Evolutionary conservation across 64 coral and sea anemone genomes (phyloP).

Genomic region (Actinia equina): DNA sequence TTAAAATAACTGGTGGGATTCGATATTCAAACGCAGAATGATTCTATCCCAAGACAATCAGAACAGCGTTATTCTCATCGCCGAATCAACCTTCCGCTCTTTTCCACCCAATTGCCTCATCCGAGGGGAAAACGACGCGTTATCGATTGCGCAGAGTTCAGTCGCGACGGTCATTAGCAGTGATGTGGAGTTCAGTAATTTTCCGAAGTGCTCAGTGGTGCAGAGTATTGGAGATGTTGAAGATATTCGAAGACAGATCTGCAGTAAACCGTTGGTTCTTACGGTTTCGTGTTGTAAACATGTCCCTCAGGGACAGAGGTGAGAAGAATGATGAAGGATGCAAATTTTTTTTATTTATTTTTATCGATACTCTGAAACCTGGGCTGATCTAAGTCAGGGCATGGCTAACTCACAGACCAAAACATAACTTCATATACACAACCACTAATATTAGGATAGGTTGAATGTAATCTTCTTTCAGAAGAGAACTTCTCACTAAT

Average conservation of each 20-base stretch:
- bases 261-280: constrained; percentile 44
- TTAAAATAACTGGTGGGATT: too few species aligned
- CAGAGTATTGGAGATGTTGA: constrained; percentile 29
- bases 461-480: too few species aligned
- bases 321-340: not conserved
- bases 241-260: constrained; percentile 54
- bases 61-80: constrained; percentile 33
- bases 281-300: constrained; percentile 73
- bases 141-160: constrained; percentile 25
- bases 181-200: constrained; percentile 56
- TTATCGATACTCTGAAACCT: too few species aligned
- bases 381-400: too few species aligned
- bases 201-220: constrained; percentile 16
- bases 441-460: too few species aligned
- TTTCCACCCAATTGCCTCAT: constrained; percentile 40
- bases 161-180: constrained; percentile 57
- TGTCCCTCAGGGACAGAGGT: constrained; percentile 85
- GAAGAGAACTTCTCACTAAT: too few species aligned
- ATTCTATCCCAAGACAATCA: not conserved
- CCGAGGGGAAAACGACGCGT: not conserved
- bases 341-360: too few species aligned
- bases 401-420: too few species aligned
- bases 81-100: constrained; percentile 43
- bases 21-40: not conserved
- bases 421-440: too few species aligned